Evolutionary conservation across 2,113 vertebrate genomes (phyloP), one percentile per base, ranked within the genome.

Genomic region (Aplodontia rufa): DNA sequence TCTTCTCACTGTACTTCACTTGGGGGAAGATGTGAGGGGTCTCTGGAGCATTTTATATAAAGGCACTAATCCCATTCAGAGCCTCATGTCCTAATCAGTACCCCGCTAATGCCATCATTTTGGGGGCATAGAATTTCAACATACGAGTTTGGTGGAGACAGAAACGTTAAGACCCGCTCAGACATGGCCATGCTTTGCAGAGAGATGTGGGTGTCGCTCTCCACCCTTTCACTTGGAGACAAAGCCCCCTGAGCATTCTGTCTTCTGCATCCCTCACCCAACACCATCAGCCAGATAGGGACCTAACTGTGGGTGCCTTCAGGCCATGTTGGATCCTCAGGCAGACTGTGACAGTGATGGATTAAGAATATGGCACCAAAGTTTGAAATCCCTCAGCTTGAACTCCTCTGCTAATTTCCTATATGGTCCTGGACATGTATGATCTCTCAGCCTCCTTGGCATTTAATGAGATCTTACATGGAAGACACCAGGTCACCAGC

Each of bases 121-220:
- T 47, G 9, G 10, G 64, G 7, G 22, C 49, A n/a, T 37, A 72
- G 53, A 60, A 60, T 72, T 72, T 49, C 32, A 47, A 14, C 32
- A 20, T 3, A 30, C 0, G 32, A 47, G 60, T 47, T 71, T 72
- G 16, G 35, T 9, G 16, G 20, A 16, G 51, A 45, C 78, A 51
- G 20, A 19, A 53, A 47, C 30, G 26, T 71, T 22, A 58, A 66
- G 32, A 88, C 20, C 71, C 13, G 3, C 26, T 30, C 20, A 87
- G 58, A 60, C 16, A 11, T 37, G 60, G 8, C 22, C 8, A 0
- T 45, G 26, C 37, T 85, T 51, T 47, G 47, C 74, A 89, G 68
- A 69, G 42, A 42, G 40, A 40, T 3, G 3, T 35, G 8, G 37
- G 13, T 5, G 10, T 6, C 37, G 20, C 4, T 0, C 17, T 58